Percentiles rank a stretch among this genome's conserved stretches.
phyloP scores from a whole-genome alignment of 1,140 invertebrate genomes.

The Popillia japonica region DNA sequence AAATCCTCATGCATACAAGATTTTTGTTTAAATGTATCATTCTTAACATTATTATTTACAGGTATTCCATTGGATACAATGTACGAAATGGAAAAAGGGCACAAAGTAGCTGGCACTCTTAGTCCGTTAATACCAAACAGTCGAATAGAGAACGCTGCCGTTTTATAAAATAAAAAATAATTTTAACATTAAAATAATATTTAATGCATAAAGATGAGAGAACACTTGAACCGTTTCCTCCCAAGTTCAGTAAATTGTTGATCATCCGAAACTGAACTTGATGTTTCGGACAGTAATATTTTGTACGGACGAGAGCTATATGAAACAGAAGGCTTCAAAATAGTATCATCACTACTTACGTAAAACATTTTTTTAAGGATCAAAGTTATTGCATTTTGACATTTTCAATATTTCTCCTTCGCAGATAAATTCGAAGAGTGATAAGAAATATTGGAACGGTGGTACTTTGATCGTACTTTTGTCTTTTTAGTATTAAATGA shows the following conservation, averaged over 20 bases:
- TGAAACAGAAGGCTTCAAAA: not conserved
- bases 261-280: not conserved
- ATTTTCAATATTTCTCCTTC: not conserved
- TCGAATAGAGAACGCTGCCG: conserved; percentile 60
- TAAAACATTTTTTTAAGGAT: not conserved
- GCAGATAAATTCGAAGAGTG: no score
- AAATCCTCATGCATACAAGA: not conserved
- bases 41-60: conserved; percentile 55
- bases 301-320: not conserved
- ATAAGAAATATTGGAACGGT: not conserved
- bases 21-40: not conserved
- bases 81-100: conserved; percentile 78
- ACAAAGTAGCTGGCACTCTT: conserved; percentile 77
- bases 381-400: not conserved
- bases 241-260: conserved; percentile 18
- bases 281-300: not conserved
- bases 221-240: not conserved
- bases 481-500: not conserved
- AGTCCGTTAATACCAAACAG: conserved; percentile 77
- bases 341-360: not conserved
- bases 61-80: conserved; percentile 78
- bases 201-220: not conserved
- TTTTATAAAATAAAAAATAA: conserved; percentile 52
- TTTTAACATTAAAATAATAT: not conserved
- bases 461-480: not conserved